Conservation (phyloP, 2,797 vertebrate species). For the Iguana delicatissima region DNA sequence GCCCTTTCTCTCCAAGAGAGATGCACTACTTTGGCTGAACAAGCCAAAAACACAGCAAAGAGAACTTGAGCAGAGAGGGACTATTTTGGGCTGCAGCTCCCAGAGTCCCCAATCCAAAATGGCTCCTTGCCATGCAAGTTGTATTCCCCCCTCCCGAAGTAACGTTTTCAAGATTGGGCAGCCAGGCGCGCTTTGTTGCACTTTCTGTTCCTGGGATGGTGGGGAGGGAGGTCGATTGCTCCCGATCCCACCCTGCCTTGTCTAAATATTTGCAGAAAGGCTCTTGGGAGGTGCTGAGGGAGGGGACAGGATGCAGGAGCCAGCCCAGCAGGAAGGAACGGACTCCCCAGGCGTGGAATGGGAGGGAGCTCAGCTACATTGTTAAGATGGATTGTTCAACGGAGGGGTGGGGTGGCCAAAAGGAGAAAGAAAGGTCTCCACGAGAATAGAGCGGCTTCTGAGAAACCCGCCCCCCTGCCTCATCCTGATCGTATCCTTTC, state of each 20-base stretch:
- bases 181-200: accelerated
- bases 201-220: not conserved
- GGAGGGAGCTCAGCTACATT: not conserved
- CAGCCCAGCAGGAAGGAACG: accelerated
- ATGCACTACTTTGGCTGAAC: accelerated
- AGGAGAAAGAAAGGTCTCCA: not conserved
- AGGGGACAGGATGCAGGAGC: constrained; percentile 57
- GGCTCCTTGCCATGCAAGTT: no score
- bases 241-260: constrained; percentile 42
- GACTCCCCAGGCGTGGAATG: not conserved
- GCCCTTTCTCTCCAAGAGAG: not conserved
- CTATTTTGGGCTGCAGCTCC: no score
- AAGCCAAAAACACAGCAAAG: not conserved
- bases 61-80: no score
- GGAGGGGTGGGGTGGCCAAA: not conserved
- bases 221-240: no score
- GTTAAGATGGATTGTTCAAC: accelerated
- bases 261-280: constrained; percentile 57
- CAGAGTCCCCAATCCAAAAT: no score
- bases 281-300: not conserved
- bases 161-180: no score
- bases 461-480: not conserved
- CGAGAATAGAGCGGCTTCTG: not conserved
- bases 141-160: no score
- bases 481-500: not conserved